Conservation (phyloP, 2,797 vertebrate species). For the Pelochelys cantorii region DNA sequence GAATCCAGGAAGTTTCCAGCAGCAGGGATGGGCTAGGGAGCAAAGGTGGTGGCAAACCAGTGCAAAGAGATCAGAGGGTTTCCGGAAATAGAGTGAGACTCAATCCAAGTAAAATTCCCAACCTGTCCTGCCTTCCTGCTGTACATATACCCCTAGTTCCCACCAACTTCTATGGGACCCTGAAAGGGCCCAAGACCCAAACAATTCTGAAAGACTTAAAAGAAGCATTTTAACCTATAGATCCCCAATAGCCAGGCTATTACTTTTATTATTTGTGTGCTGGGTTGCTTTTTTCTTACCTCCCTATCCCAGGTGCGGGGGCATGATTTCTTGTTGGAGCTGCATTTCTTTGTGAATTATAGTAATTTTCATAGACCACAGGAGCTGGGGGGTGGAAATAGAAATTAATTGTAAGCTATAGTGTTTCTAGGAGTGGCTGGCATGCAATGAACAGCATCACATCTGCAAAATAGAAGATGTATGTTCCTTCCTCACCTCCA, state of each 20-base stretch:
- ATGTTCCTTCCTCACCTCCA: not conserved
- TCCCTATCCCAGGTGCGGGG: conserved; percentile 59
- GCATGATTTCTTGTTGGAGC: conserved; percentile 54
- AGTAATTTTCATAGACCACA: conserved; percentile 94
- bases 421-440: not conserved
- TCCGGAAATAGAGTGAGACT: not conserved
- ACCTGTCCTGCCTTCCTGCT: not conserved
- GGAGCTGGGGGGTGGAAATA: conserved; percentile 79
- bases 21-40: not conserved
- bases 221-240: not conserved
- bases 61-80: not conserved
- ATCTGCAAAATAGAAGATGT: not conserved
- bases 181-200: not conserved
- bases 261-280: not conserved
- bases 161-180: not conserved
- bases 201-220: not conserved
- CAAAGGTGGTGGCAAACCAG: not conserved
- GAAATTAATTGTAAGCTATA: not conserved
- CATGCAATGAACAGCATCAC: not conserved
- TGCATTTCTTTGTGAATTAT: conserved; percentile 83
- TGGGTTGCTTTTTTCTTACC: conserved; percentile 66
- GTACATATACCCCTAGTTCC: fast-evolving
- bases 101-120: not conserved
- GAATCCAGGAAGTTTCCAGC: not conserved
- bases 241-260: not conserved